Evolutionary conservation across 2,797 vertebrate species (phyloP).

Genomic region (Protosalanx chinensis): DNA sequence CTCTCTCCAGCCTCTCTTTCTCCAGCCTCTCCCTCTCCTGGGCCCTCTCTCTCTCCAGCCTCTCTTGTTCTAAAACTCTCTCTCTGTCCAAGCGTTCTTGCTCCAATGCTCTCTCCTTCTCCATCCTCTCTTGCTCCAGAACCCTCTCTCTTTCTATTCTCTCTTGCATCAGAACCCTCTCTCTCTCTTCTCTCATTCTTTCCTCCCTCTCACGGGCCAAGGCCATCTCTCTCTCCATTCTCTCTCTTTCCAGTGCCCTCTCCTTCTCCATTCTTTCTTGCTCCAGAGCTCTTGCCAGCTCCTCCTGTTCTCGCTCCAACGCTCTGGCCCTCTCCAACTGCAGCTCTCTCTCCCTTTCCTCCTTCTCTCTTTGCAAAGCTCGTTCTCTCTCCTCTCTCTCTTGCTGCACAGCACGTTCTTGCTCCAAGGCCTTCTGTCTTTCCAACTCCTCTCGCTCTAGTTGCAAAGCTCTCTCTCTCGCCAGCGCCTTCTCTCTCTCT

Average conservation of each 20-base stretch:
- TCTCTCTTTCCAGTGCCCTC: slow-evolving; percentile 31
- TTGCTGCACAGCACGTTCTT: slow-evolving; percentile 13
- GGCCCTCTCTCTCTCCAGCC: slow-evolving; percentile 28
- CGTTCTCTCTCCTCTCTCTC: slow-evolving; percentile 20
- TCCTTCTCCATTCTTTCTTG: slow-evolving; percentile 11
- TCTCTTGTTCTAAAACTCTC: slow-evolving; percentile 22
- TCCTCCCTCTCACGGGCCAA: slow-evolving; percentile 54
- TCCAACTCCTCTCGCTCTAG: slow-evolving; percentile 3
- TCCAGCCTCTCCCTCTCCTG: slow-evolving; percentile 44
- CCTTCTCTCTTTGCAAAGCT: slow-evolving; percentile 8
- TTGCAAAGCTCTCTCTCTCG: neutral
- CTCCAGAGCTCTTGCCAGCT: slow-evolving; percentile 9
- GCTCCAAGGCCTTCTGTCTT: slow-evolving; percentile 5
- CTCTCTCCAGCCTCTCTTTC: slow-evolving; percentile 42
- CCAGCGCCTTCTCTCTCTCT: slow-evolving; percentile 29
- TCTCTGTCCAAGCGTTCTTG: slow-evolving; percentile 22
- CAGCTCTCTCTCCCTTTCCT: slow-evolving; percentile 30
- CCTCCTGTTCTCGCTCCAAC: slow-evolving; percentile 48
- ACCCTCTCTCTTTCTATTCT: slow-evolving; percentile 32
- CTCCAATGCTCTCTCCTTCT: slow-evolving; percentile 46
- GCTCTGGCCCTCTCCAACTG: slow-evolving; percentile 53
- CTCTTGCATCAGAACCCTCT: slow-evolving; percentile 37
- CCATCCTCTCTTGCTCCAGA: slow-evolving; percentile 43
- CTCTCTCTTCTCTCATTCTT: slow-evolving; percentile 20
- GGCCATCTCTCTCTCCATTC: slow-evolving; percentile 32